These are phyloP conservation scores for Rhynchophorus ferrugineus DNA, from an alignment of 1,140 invertebrate species.

Conservation along the genomic window DNA sequence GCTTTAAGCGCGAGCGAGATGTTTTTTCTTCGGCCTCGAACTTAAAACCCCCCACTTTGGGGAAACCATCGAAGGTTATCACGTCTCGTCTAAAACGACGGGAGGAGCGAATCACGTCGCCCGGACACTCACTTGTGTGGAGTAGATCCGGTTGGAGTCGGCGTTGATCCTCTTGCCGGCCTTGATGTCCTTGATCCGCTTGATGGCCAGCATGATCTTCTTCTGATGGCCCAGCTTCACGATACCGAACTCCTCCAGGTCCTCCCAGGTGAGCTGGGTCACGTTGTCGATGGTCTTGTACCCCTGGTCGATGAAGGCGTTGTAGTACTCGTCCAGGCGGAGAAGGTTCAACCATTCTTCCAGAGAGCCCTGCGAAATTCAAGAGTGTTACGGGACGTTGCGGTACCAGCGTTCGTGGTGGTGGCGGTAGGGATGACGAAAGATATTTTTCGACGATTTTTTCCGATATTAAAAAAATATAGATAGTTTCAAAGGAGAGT, in stretches of 20 bases:
- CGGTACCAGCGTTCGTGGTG: no score
- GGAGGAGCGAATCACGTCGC: no score
- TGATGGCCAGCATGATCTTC: slow-evolving; percentile 94
- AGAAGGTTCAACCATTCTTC: slow-evolving; percentile 90
- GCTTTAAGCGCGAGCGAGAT: no score
- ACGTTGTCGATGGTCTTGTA: slow-evolving; percentile 89
- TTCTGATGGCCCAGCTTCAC: slow-evolving; percentile 94
- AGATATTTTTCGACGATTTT: no score
- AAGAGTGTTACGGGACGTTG: no score
- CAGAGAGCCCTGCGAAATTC: slow-evolving; percentile 62
- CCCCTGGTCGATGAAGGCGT: slow-evolving; percentile 81
- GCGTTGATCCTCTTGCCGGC: slow-evolving; percentile 72
- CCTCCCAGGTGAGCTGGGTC: slow-evolving; percentile 95
- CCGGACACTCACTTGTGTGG: slow-evolving; percentile 42
- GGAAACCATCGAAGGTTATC: no score
- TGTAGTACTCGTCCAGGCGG: slow-evolving; percentile 84
- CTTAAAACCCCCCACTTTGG: no score
- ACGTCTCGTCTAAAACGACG: slow-evolving; percentile 4
- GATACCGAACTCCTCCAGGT: slow-evolving; percentile 98
- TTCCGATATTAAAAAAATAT: no score
- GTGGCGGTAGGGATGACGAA: no score
- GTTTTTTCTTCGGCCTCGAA: no score
- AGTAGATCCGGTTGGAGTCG: slow-evolving; percentile 46
- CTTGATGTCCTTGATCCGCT: slow-evolving; percentile 89
- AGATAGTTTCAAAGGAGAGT: no score